Evolutionary conservation across 2,888 invertebrate species (phyloP), one percentile per base, ranked within the genome.

Genomic region (Spialia ferax): DNA sequence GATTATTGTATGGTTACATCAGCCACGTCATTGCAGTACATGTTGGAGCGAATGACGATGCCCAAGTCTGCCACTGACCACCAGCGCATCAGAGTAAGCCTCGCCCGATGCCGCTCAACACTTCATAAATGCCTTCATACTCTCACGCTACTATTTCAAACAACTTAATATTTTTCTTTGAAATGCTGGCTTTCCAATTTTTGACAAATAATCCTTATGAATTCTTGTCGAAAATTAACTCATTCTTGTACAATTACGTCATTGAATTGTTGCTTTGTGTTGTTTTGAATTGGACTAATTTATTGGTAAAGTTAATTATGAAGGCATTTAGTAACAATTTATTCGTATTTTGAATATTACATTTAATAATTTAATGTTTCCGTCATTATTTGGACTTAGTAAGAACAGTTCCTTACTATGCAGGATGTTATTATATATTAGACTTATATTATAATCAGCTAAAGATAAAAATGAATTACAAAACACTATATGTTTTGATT

Each of bases 71-170:
- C 96, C 95, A 96, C 96, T 95, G 96, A 96, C 93, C 97, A 97
- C 95, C 97, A 97, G 96, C 96, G 96, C 94, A 97, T 97, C 95
- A 96, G 97, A 96, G 98, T 98, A 97, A 98, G 97, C 96, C 87
- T 78, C 77, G 63, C 42, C 23, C 42, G 29, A 26, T 57, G 73
- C 68, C 74, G 79, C 78, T 79, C 75, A 72, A 75, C 73, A 72
- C 73, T 72, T 71, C 73, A 76, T 86, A 85, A 83, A 84, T 89
- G 89, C 84, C 88, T 88, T 81, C 86, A 86, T 85, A 73, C 61
- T 72, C 52, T 62, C 61, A 48, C 18, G 42, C 60, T 55, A 5
- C 26, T 56, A 45, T 32, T 54, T 59, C 26, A 22, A 42, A 29
- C 7, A 20, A 26, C 26, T 52, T 52, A 52, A 52, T 22, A 52